Evolutionary conservation across 2,888 invertebrate genomes (phyloP), one percentile per base, ranked within the genome.

Genomic region (Bursaphelenchus okinawaensis): DNA sequence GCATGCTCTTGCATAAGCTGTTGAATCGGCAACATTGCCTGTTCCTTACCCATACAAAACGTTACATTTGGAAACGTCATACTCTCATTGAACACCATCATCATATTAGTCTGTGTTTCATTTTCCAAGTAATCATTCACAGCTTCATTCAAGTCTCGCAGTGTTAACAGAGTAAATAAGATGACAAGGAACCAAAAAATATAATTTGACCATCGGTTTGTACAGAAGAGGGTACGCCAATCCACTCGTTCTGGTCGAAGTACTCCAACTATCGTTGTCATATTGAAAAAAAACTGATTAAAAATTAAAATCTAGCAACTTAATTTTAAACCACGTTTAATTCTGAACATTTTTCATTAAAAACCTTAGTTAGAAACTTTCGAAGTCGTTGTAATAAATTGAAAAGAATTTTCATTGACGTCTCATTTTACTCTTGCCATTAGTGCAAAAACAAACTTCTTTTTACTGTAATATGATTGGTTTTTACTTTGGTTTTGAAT

Each of bases 1-100:
- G 16, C 40, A 6, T 40, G 16, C n/a, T 40, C n/a, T 4, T 40
- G 16, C 16, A 40, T n/a, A 12, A 40, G 12, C 6, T 40, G 16
- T 4, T 40, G 40, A 40, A 40, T 40, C 40, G 40, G 40, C 40
- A 40, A 4, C 40, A 40, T 40, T 4, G 40, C 40, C n/a, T 40
- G 40, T n/a, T 40, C 40, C 40, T 40, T 40, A 3, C 40, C 40
- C 40, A 40, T 78, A 65, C 80, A 80, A 71, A 80, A 80, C 1
- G 80, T 80, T 29, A 80, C 69, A 55, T 78, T 78, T 12, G 80
- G 80, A 71, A 79, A 71, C 8, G 71, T 74, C 75, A 80, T 79
- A 19, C 79, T 75, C 19, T 78, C 73, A 59, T 80, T 80, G 70
- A 80, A 80, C 12, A 75, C 69, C 51, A 78, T 40, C 40, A 40